Evolutionary conservation across 2,113 vertebrate species (phyloP).

Genomic region (Ageneiosus marmoratus): DNA sequence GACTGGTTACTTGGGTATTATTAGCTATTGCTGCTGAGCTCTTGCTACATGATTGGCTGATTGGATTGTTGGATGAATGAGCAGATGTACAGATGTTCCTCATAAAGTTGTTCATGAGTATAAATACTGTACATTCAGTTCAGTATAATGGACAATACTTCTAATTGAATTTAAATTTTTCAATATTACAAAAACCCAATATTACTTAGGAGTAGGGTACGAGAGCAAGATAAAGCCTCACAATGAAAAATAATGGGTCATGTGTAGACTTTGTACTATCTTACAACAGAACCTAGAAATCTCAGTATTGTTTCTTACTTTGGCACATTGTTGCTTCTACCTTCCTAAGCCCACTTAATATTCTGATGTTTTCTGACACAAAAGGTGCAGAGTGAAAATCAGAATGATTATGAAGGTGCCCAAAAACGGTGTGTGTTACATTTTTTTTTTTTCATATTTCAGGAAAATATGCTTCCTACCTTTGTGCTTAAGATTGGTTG

Average conservation of each 20-base stretch:
- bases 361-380: background rate
- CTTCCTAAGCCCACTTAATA: constrained; percentile 23
- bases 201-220: constrained; percentile 24
- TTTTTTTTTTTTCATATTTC: constrained; percentile 10
- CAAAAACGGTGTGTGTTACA: background rate
- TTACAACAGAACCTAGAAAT: constrained; percentile 33
- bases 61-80: background rate
- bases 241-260: constrained; percentile 43
- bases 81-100: background rate
- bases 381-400: constrained; percentile 20
- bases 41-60: background rate
- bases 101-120: background rate
- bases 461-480: constrained; percentile 12
- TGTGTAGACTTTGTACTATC: constrained; percentile 28
- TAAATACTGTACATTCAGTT: constrained; percentile 10
- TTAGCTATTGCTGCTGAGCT: background rate
- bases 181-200: constrained; percentile 34
- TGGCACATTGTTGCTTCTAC: background rate
- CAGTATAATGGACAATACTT: constrained; percentile 26
- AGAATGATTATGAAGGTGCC: constrained; percentile 34
- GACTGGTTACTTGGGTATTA: too few relatives aligned
- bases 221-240: constrained; percentile 29
- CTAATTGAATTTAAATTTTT: constrained; percentile 33
- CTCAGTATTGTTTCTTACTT: constrained; percentile 25
- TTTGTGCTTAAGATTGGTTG: constrained; percentile 32